These are phyloP conservation scores for Cottoperca gobio DNA, from an alignment of 2,797 vertebrate species.

Conservation along the genomic window DNA sequence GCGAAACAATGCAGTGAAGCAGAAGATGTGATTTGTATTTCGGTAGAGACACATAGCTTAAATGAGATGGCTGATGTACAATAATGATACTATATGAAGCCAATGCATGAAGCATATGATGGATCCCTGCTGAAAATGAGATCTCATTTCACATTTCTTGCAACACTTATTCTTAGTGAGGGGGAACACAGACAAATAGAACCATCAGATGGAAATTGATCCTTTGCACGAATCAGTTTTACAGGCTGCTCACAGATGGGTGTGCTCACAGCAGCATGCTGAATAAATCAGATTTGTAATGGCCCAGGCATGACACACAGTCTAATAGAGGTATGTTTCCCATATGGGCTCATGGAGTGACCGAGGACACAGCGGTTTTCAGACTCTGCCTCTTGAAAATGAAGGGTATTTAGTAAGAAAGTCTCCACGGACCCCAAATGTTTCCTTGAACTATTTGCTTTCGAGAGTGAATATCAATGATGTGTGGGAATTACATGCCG, in stretches of 20 bases:
- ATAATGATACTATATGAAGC: conserved; percentile 55
- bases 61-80: conserved; percentile 56
- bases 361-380: conserved; percentile 40
- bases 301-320: conserved; percentile 69
- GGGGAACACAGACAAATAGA: conserved; percentile 67
- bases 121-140: conserved; percentile 66
- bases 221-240: conserved; percentile 71
- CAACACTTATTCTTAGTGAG: conserved; percentile 51
- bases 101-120: conserved; percentile 47
- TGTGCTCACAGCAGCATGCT: conserved; percentile 58
- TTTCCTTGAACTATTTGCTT: conserved; percentile 80
- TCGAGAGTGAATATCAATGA: conserved; percentile 81
- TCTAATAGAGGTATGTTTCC: conserved; percentile 46
- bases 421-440: conserved; percentile 64
- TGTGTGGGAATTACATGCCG: conserved; percentile 72
- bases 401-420: conserved; percentile 59
- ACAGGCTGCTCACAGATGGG: conserved; percentile 68
- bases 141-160: conserved; percentile 70
- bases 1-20: conserved; percentile 29
- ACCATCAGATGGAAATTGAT: conserved; percentile 75
- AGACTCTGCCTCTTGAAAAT: conserved; percentile 52
- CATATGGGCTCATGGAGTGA: conserved; percentile 36
- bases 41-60: conserved; percentile 33
- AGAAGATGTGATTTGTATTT: conserved; percentile 50
- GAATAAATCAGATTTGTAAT: conserved; percentile 76